Evolutionary conservation across 2,797 vertebrate genomes (phyloP), one percentile per base, ranked within the genome.

Genomic region (Mormyrus hasselquistii): DNA sequence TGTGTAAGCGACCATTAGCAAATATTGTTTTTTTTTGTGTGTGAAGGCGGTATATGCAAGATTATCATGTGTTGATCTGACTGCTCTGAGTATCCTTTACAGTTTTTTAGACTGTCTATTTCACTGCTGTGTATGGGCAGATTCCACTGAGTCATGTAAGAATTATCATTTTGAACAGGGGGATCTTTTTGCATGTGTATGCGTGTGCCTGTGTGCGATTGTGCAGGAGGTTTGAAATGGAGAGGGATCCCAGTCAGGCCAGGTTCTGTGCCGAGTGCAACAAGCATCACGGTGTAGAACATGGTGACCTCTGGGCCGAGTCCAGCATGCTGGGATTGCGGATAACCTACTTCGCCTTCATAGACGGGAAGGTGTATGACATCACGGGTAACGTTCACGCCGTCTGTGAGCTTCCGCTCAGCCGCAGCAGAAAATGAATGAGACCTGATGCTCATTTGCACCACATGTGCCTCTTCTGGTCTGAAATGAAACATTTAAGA

Each of bases 241-340:
- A 97, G 89, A 96, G 97, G 0, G 97, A 98, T 87, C 96, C 97
- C 3, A 91, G 94, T 1, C 96, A 94, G 82, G 98, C 97, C 14
- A 96, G 98, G 12, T 99, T 99, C 91, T 99, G 98, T 90, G 97
- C 96, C 0, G 96, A 98, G 92, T 99, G 98, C 90, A 96, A 94
- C 59, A 93, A 94, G 89, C 95, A 95, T 92, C 98, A 99, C 91
- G 94, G 97, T 0, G 98, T 97, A 0, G 97, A 98, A 92, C 97
- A 98, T 92, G 98, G 98, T 2, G 97, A 99, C 93, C 95, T 99
- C 90, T 99, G 98, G 97, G 97, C 98, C 0, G 98, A 98, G 92
- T 98, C 98, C 82, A 98, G 97, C 92, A 97, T 99, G 96, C 92
- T 98, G 91, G 98, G 97, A 47, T 94, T 99, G 87, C 97, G 97